phyloP scores from a whole-genome alignment of 2,797 vertebrate genomes.

The Hyperoplus immaculatus region DNA sequence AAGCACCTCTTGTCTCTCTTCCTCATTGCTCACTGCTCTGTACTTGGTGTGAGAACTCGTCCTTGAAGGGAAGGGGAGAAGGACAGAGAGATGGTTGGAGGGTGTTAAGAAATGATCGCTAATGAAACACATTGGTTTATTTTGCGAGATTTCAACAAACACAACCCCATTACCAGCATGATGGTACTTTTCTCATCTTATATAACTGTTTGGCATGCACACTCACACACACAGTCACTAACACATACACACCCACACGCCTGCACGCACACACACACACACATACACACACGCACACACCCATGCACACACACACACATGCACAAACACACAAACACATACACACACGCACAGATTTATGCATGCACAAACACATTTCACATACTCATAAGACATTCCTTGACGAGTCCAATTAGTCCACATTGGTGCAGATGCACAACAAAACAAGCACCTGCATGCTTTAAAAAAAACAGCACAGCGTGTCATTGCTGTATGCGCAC shows the following conservation, averaged over 20 bases:
- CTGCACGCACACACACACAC: not conserved
- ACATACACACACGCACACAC: too few relatives aligned
- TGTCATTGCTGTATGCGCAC: not conserved
- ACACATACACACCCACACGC: not conserved
- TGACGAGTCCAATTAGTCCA: slow-evolving; percentile 54
- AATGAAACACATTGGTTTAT: slow-evolving; percentile 59
- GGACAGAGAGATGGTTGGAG: slow-evolving; percentile 20
- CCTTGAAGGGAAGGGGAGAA: slow-evolving; percentile 53
- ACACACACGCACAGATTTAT: not conserved
- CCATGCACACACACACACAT: not conserved
- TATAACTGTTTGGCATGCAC: slow-evolving; percentile 27
- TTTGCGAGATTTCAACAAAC: slow-evolving; percentile 58
- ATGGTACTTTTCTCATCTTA: slow-evolving; percentile 40
- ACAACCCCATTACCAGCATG: slow-evolving; percentile 54
- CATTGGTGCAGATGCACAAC: slow-evolving; percentile 33
- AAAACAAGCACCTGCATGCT: slow-evolving; percentile 45
- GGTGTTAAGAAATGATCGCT: slow-evolving; percentile 36
- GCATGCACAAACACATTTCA: not conserved
- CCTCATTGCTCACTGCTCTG: slow-evolving; percentile 61
- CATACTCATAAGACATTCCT: slow-evolving; percentile 33
- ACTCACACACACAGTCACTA: slow-evolving; percentile 13
- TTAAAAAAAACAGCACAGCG: slow-evolving; percentile 31
- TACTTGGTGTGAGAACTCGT: slow-evolving; percentile 49
- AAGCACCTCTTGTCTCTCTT: slow-evolving; percentile 60
- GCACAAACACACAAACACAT: slow-evolving; percentile 7